Base-by-base conservation (phyloP, 2,888 invertebrate species). In the Drosophila paramelanica region DNA sequence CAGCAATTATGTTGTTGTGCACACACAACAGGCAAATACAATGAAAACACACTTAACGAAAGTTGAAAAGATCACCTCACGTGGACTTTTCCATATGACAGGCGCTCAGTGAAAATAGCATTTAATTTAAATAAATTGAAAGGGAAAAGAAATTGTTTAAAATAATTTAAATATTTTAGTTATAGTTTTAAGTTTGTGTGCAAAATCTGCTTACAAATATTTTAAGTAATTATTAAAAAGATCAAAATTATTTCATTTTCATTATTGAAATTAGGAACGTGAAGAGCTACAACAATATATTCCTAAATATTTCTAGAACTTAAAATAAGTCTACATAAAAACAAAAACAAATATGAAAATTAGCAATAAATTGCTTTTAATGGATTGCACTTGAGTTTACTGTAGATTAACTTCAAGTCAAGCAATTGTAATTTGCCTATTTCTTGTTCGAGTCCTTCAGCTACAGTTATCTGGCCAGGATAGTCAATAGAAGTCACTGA, bases 81-180 rank as follows among this genome's bases (percentile, higher is more conserved):
- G 41, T 65, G 49, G 39, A 42, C 43, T 45, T 50, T 13, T 27
- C 23, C 38, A 41, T 49, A 64, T 60, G 60, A 60, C 53, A 60
- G 41, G 39, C 39, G 13, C 23, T 43, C 52, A 67, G 11, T 11
- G 11, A n/a, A 33, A 33, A 11, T 0, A 33, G 11, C 11, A 4
- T 33, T 33, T 33, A 33, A 11, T 8, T 31, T 7, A 31, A 31
- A 31, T 8, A 31, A 33, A 33, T 1, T 11, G 13, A 36, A 13
- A 36, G 36, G 36, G 13, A 36, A 36, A 36, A 4, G 3, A 23
- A 17, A 17, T 17, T 33, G 11, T 2, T 5, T 4, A 1, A 36
- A 5, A 31, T 10, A 31, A 10, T 31, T 3, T 31, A 31, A 2
- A 1, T 31, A 31, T 8, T 31, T 31, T 31, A 8, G 31, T 27